phyloP scores from a whole-genome alignment of 2,797 vertebrate species.

The Chloroceryle inda region DNA sequence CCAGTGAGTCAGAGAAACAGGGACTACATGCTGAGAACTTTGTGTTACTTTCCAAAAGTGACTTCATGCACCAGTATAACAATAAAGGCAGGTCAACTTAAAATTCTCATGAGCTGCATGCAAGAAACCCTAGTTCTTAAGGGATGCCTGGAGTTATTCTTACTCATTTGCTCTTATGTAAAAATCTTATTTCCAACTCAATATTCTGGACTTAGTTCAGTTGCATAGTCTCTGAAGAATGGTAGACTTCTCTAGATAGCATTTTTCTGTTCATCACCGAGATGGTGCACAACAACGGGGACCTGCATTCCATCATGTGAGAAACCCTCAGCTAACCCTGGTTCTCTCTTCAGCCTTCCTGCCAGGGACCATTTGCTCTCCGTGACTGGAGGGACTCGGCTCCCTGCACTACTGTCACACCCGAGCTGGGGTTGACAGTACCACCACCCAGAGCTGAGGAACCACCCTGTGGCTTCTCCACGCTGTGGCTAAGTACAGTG shows the following conservation, averaged over 20 bases:
- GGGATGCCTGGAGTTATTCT: neutral
- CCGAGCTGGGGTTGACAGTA: neutral
- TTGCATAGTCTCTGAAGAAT: neutral
- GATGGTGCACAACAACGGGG: rapidly evolving
- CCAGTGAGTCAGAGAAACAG: neutral
- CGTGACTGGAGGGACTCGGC: neutral
- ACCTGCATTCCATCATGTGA: too few species aligned
- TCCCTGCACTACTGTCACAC: rapidly evolving
- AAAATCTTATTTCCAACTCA: neutral
- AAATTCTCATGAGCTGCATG: neutral
- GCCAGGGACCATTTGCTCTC: rapidly evolving
- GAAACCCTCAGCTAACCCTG: neutral
- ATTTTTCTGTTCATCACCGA: neutral
- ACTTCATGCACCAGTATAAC: neutral
- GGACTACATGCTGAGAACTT: neutral
- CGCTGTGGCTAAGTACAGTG: neutral
- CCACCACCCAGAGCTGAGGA: neutral
- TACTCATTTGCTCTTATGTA: neutral
- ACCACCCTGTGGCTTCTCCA: neutral
- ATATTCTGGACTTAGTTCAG: neutral
- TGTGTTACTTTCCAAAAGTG: neutral
- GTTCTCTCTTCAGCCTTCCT: neutral
- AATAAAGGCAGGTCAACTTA: neutral
- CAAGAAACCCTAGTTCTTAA: neutral
- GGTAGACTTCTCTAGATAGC: rapidly evolving